Conservation (phyloP, 2,888 invertebrate species). For the Leptopilina myrica region DNA sequence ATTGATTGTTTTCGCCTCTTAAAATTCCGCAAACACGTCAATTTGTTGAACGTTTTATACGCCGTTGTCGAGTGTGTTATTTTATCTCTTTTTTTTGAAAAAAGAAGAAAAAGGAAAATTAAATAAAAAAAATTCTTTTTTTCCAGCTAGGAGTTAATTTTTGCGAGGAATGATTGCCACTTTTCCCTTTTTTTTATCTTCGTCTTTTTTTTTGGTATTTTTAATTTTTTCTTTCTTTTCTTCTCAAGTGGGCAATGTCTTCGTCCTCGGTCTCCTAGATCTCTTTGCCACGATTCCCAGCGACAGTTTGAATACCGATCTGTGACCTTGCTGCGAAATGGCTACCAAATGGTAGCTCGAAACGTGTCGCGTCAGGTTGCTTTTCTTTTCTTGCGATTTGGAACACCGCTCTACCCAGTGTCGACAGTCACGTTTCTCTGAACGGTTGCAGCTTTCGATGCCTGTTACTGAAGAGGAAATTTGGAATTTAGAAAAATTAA, state of each 20-base stretch:
- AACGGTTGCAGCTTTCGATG: slow-evolving; percentile 97
- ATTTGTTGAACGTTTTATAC: slow-evolving; percentile 51
- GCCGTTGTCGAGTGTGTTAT: slow-evolving; percentile 55
- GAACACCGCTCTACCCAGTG: slow-evolving; percentile 72
- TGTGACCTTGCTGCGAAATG: slow-evolving; percentile 64
- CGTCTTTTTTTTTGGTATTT: slow-evolving; percentile 1
- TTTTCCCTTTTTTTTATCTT: too few relatives aligned
- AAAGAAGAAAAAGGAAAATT: too few relatives aligned
- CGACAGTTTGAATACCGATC: slow-evolving; percentile 71
- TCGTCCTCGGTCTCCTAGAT: slow-evolving; percentile 69
- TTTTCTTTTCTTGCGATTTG: slow-evolving; percentile 71
- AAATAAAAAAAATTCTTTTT: too few relatives aligned
- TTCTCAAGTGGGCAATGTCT: slow-evolving; percentile 71
- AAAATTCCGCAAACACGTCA: slow-evolving; percentile 40
- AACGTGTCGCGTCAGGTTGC: slow-evolving; percentile 74
- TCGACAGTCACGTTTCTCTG: slow-evolving; percentile 95
- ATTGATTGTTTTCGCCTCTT: slow-evolving; percentile 47
- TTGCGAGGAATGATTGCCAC: too few relatives aligned
- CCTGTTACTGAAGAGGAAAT: slow-evolving; percentile 84
- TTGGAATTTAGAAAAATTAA: not conserved
- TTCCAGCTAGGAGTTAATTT: too few relatives aligned
- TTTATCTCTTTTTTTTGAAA: too few relatives aligned
- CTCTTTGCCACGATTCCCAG: slow-evolving; percentile 64
- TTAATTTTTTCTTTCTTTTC: slow-evolving; percentile 29
- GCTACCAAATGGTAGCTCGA: slow-evolving; percentile 70